Percentiles rank a stretch among this genome's conserved stretches.
phyloP scores from a whole-genome alignment of 2,113 vertebrate species.

The Tursiops truncatus region DNA sequence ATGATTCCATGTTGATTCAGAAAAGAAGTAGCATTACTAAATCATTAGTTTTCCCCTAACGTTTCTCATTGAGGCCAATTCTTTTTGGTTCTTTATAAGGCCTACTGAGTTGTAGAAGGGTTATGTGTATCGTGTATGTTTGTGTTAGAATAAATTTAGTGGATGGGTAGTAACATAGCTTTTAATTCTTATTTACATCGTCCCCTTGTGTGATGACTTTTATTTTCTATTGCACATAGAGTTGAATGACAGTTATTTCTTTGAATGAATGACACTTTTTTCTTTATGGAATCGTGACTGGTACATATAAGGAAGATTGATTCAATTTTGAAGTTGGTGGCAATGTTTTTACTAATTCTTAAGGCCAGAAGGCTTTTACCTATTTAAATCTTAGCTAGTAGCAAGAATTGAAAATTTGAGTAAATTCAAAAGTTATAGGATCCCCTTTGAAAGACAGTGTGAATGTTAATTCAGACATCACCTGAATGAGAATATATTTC shows the following conservation, averaged over 20 bases:
- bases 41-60: not conserved
- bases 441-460: not conserved
- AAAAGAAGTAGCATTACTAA: not conserved
- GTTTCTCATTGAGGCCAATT: not conserved
- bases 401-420: not conserved
- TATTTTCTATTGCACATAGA: not conserved
- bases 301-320: not conserved
- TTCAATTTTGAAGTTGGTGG: constrained; percentile 8
- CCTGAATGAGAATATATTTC: constrained; percentile 1
- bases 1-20: not conserved
- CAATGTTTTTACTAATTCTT: not conserved
- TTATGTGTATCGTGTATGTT: not conserved
- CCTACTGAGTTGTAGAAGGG: not conserved
- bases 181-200: not conserved
- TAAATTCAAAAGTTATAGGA: not conserved
- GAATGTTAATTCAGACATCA: not conserved
- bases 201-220: not conserved
- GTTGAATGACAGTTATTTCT: not conserved
- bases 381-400: constrained; percentile 26
- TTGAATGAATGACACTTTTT: not conserved
- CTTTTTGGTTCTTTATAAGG: not conserved
- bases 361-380: not conserved
- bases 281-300: not conserved
- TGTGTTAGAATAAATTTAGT: not conserved
- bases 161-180: not conserved